These are phyloP conservation scores for Electrophaes corylata DNA, from an alignment of 2,888 invertebrate species.

Conservation along the genomic window DNA sequence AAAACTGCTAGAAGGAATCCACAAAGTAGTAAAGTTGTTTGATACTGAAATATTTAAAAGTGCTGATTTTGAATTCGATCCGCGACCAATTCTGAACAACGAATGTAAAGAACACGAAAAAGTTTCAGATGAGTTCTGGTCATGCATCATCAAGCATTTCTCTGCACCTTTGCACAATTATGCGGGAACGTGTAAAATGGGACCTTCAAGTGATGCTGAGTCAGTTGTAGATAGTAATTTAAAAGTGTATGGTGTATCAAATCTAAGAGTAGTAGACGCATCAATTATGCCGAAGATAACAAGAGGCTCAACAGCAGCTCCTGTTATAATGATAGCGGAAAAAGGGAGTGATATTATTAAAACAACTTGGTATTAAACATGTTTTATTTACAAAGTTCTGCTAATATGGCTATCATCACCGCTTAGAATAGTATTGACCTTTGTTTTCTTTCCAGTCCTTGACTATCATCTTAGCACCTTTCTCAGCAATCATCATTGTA, in stretches of 20 bases:
- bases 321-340: conserved; percentile 80
- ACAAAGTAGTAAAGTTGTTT: conserved; percentile 70
- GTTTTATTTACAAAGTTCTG: conserved; percentile 52
- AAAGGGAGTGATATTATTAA: conserved; percentile 79
- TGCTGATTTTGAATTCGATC: conserved; percentile 72
- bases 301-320: conserved; percentile 74
- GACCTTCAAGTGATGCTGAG: conserved; percentile 63
- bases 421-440: conserved; percentile 60
- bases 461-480: conserved; percentile 70
- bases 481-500: conserved; percentile 79
- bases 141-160: conserved; percentile 76
- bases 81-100: conserved; percentile 67
- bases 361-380: conserved; percentile 71
- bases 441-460: conserved; percentile 78
- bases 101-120: conserved; percentile 69
- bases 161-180: conserved; percentile 76
- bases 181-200: conserved; percentile 79
- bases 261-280: conserved; percentile 72
- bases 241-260: conserved; percentile 66
- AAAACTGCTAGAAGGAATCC: conserved; percentile 72
- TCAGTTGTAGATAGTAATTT: conserved; percentile 72
- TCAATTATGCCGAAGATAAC: conserved; percentile 77
- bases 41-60: conserved; percentile 75
- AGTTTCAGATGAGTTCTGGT: conserved; percentile 74
- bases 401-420: conserved; percentile 41